Base-by-base conservation (phyloP, 1,140 invertebrate genomes). In the Euwallacea fornicatus region DNA sequence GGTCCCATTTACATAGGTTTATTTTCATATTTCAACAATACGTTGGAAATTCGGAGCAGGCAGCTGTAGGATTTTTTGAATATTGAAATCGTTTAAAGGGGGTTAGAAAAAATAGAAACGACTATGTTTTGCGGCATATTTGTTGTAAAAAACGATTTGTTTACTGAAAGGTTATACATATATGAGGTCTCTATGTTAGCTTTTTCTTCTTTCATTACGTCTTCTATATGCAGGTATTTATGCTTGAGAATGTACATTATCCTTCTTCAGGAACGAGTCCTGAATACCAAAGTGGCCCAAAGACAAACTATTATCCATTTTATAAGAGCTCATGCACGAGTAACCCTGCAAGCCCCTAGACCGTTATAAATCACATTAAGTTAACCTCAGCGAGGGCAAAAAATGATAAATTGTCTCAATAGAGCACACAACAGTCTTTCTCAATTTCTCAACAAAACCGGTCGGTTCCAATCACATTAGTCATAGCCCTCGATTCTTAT, bases 331-430 rank as follows among this genome's bases (percentile, higher is more conserved):
- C 54, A 56, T 56, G 54, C 54, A 56, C 54, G 54, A 56, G 16
- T 56, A 56, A 56, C 54, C 54, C 16, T 56, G 11, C 16, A 10
- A 15, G 54, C 54, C 54, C 16, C 54, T 3, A 8, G 54, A 21
- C 54, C 54, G 54, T 56, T 56, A 56, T 56, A 56, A 56, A 56
- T 56, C 54, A 56, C 54, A 56, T 56, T 56, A 56, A 56, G 54
- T 56, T 56, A 56, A 56, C 54, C 54, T 56, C 54, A 16, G 54
- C 54, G 8, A 16, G 16, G 54, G 54, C 54, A 56, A 56, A 56
- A 56, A 56, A 56, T 56, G 54, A 56, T 56, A 56, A 56, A 56
- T 56, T 56, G 54, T 56, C 54, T 56, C 54, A 56, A 56, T 56
- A 56, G 16, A 56, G 54, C 54, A 56, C 54, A 56, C 54, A 56